A percentile compares a stretch with the other conserved stretches of the same genome.
Evolutionary conservation across 2,113 vertebrate genomes (phyloP).

Genomic region (Orthonyx spaldingii): DNA sequence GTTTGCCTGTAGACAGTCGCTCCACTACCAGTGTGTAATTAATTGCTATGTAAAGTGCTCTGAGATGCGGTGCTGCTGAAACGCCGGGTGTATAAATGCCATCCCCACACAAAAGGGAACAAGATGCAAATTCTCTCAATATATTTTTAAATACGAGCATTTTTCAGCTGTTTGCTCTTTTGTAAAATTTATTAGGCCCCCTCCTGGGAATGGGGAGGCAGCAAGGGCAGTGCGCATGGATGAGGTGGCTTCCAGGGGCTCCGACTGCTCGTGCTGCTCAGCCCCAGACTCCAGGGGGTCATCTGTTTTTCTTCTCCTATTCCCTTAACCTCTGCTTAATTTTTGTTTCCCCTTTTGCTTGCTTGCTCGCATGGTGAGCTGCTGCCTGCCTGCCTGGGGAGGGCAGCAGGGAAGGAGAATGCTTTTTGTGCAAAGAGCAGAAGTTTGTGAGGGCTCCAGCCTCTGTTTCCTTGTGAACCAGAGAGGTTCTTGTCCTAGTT

Average conservation of each 20-base stretch:
- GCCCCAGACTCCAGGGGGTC: neutral
- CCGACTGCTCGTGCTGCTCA: neutral
- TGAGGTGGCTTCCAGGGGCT: neutral
- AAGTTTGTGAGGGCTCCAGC: neutral
- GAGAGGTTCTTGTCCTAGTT: neutral
- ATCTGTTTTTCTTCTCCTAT: neutral
- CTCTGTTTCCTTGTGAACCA: neutral
- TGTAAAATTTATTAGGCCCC: constrained; percentile 60
- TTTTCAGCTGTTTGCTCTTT: constrained; percentile 65
- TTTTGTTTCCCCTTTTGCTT: neutral
- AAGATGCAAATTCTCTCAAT: constrained; percentile 57
- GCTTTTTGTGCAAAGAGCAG: neutral
- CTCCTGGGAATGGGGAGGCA: constrained; percentile 41
- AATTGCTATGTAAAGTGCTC: constrained; percentile 65
- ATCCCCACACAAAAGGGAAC: constrained; percentile 51
- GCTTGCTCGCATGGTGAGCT: neutral
- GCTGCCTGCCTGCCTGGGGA: neutral
- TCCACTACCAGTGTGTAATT: constrained; percentile 58
- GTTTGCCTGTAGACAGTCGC: constrained; percentile 62
- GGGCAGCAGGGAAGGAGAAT: neutral
- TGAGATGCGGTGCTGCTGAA: constrained; percentile 19
- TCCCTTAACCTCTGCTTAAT: constrained; percentile 15
- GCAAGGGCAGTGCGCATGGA: neutral
- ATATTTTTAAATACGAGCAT: constrained; percentile 63
- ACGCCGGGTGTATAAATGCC: constrained; percentile 41